These are phyloP conservation scores for Chrysopa pallens DNA, from an alignment of 1,140 invertebrate genomes.

Conservation along the genomic window DNA sequence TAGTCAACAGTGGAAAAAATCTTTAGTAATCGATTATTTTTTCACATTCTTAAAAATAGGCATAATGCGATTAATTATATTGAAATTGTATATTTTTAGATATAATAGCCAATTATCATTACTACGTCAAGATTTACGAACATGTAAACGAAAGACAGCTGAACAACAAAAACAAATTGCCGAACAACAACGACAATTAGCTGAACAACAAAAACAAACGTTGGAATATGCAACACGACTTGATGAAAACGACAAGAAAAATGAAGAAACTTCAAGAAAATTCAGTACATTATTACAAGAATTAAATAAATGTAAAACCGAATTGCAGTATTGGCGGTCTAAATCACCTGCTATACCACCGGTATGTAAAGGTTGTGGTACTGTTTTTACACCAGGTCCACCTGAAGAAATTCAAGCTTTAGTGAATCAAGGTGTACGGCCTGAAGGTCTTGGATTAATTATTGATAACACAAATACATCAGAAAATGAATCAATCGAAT, in stretches of 20 bases:
- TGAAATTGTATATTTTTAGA: constrained; percentile 15
- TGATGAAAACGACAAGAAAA: constrained; percentile 78
- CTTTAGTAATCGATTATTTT: too few species aligned
- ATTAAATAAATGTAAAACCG: constrained; percentile 77
- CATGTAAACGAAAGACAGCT: constrained; percentile 57
- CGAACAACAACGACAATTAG: constrained; percentile 60
- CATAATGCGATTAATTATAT: neutral
- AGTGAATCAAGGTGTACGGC: constrained; percentile 37
- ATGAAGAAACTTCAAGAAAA: constrained; percentile 71
- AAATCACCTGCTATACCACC: constrained; percentile 55
- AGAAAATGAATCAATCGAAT: too few species aligned
- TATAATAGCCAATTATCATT: constrained; percentile 62
- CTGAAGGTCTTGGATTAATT: constrained; percentile 25
- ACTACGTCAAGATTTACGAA: constrained; percentile 53
- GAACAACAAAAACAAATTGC: constrained; percentile 69
- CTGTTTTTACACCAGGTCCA: constrained; percentile 29
- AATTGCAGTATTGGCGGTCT: constrained; percentile 74
- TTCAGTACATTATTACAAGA: constrained; percentile 76
- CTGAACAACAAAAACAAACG: constrained; percentile 55
- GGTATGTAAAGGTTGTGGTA: constrained; percentile 36
- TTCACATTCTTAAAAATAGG: too few species aligned
- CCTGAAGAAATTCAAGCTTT: constrained; percentile 37
- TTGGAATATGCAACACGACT: constrained; percentile 62
- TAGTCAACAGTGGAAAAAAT: too few species aligned
- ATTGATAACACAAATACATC: neutral